Evolutionary conservation across 1,140 invertebrate genomes (phyloP).

Genomic region (Pteromalus puparum): DNA sequence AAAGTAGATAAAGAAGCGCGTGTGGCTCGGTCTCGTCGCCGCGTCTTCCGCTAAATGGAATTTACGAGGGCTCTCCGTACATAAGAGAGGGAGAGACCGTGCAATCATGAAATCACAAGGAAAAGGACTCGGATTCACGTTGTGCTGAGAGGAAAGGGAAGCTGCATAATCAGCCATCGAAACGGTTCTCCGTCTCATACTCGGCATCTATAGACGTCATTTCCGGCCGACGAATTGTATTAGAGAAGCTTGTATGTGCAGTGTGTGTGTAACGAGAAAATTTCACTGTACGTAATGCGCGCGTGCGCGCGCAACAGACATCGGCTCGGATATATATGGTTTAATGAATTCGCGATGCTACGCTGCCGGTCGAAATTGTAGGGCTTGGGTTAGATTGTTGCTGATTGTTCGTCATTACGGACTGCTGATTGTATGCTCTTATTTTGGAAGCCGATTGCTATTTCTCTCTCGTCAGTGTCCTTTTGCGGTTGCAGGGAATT

Average conservation of each 20-base stretch:
- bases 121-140: slow-evolving; percentile 19
- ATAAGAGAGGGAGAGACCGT: slow-evolving; percentile 36
- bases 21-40: background rate
- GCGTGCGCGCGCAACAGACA: background rate
- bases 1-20: slow-evolving; percentile 42
- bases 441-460: slow-evolving; percentile 45
- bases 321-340: slow-evolving; percentile 12
- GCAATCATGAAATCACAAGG: slow-evolving; percentile 64
- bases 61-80: slow-evolving; percentile 56
- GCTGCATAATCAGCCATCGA: slow-evolving; percentile 61
- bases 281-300: slow-evolving; percentile 22
- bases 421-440: slow-evolving; percentile 35
- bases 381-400: slow-evolving; percentile 32
- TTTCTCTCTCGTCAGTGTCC: slow-evolving; percentile 35
- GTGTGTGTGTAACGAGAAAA: slow-evolving; percentile 51
- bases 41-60: slow-evolving; percentile 53
- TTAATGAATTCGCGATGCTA: slow-evolving; percentile 54
- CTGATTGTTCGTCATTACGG: slow-evolving; percentile 49
- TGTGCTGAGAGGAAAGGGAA: background rate
- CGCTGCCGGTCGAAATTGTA: slow-evolving; percentile 32
- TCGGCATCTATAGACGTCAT: slow-evolving; percentile 52
- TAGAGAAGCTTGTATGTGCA: slow-evolving; percentile 29
- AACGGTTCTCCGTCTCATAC: slow-evolving; percentile 60
- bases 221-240: slow-evolving; percentile 61
- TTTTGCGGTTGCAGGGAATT: slow-evolving; percentile 32